Evolutionary conservation across 2,888 invertebrate genomes (phyloP), one percentile per base, ranked within the genome.

Genomic region (Eurois occulta): DNA sequence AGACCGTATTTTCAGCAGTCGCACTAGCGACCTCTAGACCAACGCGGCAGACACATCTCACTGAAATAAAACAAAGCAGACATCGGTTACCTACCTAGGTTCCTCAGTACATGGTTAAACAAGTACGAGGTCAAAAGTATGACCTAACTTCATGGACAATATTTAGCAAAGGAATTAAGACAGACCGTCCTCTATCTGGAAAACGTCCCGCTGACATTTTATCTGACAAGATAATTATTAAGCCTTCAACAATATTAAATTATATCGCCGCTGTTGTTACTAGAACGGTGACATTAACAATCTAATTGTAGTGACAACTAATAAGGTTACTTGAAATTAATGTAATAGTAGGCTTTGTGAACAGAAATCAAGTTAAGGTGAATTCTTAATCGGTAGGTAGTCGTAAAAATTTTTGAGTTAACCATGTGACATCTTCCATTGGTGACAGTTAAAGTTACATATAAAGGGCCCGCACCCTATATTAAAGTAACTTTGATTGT

Each of bases 161-260:
- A 72, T 83, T 84, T 80, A 71, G 18, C 55, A 2, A 58, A 82
- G 70, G 65, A 38, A 70, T 70, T 75, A 68, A 60, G 41, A 62
- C 16, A 60, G 67, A 43, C 55, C 48, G 55, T 58, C 41, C 43
- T 28, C 58, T 58, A 70, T 64, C 69, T 60, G 48, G 69, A 77
- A 75, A 66, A 62, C 48, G 72, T 86, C 55, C 3, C 38, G 43
- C 41, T 82, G 70, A 86, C 83, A 71, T 77, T 82, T 82, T 83
- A 86, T 83, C 77, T 67, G 86, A 86, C 72, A 77, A 69, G n/a
- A 72, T 82, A 81, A 81, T 70, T 69, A 75, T 55, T 52, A 69
- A 72, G 60, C 72, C 65, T 62, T 85, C 58, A 81, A 58, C 58
- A n/a, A 38, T 66, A 86, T 86, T 83, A 82, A 84, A 81, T 77